phyloP scores from a whole-genome alignment of 2,888 invertebrate genomes.

The Perizoma affinitatum region DNA sequence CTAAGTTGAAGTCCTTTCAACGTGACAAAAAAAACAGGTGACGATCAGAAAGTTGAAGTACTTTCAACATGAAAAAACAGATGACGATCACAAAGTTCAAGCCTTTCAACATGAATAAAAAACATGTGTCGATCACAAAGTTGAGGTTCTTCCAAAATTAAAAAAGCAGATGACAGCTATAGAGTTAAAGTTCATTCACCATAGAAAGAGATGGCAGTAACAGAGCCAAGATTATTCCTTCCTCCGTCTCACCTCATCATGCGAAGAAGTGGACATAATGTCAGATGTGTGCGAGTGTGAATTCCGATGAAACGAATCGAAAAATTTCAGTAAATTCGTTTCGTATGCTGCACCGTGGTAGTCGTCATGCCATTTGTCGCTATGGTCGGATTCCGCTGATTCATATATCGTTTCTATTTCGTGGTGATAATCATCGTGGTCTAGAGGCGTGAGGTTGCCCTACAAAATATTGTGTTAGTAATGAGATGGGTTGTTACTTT shows the following conservation, averaged over 20 bases:
- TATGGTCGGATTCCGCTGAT: conserved; percentile 55
- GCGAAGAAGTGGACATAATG: conserved; percentile 53
- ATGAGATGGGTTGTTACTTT: conserved; percentile 21
- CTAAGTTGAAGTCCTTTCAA: not conserved
- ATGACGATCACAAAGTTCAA: not conserved
- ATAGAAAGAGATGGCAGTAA: no score
- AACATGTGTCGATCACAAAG: no score
- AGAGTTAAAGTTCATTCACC: conserved; percentile 4
- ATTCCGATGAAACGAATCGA: conserved; percentile 53
- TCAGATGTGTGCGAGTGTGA: conserved; percentile 45
- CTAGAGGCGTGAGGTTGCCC: conserved; percentile 41
- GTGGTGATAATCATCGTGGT: conserved; percentile 63
- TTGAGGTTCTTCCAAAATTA: not conserved
- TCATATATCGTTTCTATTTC: conserved; percentile 76
- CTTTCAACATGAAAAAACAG: no score
- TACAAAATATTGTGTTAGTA: conserved; percentile 50
- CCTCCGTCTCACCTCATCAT: conserved; percentile 56
- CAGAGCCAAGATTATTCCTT: conserved; percentile 5
- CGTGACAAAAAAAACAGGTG: no score
- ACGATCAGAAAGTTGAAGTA: no score
- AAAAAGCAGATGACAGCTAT: conserved; percentile 23
- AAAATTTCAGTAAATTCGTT: conserved; percentile 38
- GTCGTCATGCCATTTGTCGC: conserved; percentile 52
- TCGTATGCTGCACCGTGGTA: conserved; percentile 25
- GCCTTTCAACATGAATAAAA: no score